Evolutionary conservation across 1,140 invertebrate genomes (phyloP).

Genomic region (Procambarus clarkii): DNA sequence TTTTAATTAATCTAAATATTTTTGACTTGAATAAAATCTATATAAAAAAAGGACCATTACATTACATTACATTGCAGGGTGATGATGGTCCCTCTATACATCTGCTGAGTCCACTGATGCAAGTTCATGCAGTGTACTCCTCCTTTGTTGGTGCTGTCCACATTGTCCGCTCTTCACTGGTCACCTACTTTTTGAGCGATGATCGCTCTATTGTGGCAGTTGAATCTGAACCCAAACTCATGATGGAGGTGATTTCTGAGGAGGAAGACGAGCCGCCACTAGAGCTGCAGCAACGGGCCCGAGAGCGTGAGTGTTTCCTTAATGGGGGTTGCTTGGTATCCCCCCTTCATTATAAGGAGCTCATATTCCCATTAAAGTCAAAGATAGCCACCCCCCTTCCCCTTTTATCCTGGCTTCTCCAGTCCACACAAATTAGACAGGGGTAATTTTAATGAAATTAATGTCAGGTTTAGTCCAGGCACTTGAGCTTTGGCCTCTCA

Average conservation of each 20-base stretch:
- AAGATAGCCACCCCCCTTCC: too few species aligned
- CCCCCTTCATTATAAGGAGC: too few species aligned
- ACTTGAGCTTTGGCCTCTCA: too few species aligned
- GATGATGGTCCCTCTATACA: slow-evolving; percentile 43
- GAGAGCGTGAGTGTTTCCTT: slow-evolving; percentile 14
- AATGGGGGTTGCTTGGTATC: too few species aligned
- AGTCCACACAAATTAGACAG: too few species aligned
- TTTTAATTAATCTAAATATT: too few species aligned
- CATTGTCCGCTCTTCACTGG: slow-evolving; percentile 45
- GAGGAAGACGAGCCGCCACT: not conserved
- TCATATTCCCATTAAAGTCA: too few species aligned
- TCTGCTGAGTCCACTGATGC: slow-evolving; percentile 51
- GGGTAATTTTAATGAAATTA: too few species aligned
- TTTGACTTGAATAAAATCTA: too few species aligned
- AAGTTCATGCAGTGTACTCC: slow-evolving; percentile 44
- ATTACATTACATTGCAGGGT: not conserved
- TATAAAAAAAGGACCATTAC: not conserved
- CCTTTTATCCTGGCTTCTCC: too few species aligned
- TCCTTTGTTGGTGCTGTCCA: slow-evolving; percentile 54
- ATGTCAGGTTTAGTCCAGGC: too few species aligned
- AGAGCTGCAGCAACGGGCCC: not conserved
- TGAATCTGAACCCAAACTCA: slow-evolving; percentile 45
- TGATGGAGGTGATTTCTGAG: slow-evolving; percentile 33
- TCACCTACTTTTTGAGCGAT: slow-evolving; percentile 54
- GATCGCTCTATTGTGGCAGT: slow-evolving; percentile 56